These are phyloP conservation scores for Acrocephalus arundinaceus DNA, from an alignment of 2,113 vertebrate genomes.

Conservation along the genomic window DNA sequence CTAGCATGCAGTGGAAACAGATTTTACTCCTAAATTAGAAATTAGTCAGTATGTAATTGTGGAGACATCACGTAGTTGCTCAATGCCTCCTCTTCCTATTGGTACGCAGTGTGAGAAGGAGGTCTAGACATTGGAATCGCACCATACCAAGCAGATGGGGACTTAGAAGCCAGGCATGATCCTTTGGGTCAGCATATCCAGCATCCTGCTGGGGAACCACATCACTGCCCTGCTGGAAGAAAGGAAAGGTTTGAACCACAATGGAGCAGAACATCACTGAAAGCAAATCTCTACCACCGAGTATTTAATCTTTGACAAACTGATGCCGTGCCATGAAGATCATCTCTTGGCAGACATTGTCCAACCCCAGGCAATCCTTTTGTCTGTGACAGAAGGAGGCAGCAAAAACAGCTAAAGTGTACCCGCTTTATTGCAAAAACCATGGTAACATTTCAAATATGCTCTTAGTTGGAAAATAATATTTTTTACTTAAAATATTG, in stretches of 20 bases:
- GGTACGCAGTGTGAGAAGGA: background rate
- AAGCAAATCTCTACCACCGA: background rate
- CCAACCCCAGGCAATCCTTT: background rate
- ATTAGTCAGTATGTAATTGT: background rate
- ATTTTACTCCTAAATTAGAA: slow-evolving; percentile 3
- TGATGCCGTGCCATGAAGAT: background rate
- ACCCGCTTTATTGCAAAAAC: background rate
- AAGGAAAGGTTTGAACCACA: background rate
- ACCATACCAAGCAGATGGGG: background rate
- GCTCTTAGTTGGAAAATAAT: background rate
- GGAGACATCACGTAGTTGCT: background rate
- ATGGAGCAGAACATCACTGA: background rate
- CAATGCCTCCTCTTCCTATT: background rate
- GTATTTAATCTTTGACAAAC: background rate
- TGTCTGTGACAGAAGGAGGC: background rate
- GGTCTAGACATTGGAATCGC: rapidly evolving
- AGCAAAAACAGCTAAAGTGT: background rate
- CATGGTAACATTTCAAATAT: background rate
- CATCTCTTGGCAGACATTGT: background rate
- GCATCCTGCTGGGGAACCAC: background rate
- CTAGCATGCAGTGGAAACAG: background rate
- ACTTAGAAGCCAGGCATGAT: background rate
- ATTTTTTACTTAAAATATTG: background rate
- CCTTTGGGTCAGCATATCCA: background rate
- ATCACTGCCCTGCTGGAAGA: slow-evolving; percentile 18